Percentiles rank a stretch among this genome's conserved stretches.
These are phyloP conservation scores for Melanotaenia trifasciata DNA, from an alignment of 2,797 vertebrate genomes.

Conservation along the genomic window DNA sequence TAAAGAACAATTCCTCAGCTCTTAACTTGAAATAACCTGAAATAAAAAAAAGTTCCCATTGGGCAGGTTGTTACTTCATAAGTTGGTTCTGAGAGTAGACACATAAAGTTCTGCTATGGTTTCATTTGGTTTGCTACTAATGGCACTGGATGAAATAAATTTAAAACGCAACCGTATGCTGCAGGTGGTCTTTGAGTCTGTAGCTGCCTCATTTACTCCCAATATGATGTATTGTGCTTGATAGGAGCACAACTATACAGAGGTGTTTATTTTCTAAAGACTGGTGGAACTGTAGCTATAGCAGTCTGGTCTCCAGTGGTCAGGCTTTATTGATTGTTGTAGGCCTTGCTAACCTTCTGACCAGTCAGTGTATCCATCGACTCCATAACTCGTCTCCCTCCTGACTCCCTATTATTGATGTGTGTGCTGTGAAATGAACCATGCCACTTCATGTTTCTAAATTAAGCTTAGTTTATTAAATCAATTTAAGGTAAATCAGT, in stretches of 20 bases:
- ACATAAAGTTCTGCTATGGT: neutral
- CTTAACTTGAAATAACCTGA: constrained; percentile 29
- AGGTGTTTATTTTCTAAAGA: constrained; percentile 28
- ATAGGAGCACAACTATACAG: constrained; percentile 7
- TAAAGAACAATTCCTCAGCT: constrained; percentile 33
- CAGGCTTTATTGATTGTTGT: constrained; percentile 61
- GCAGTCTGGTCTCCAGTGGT: constrained; percentile 53
- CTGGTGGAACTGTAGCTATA: constrained; percentile 46
- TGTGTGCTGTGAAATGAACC: constrained; percentile 29
- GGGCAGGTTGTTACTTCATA: neutral
- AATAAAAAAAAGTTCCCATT: constrained; percentile 9
- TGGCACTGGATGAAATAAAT: neutral
- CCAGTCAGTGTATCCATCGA: constrained; percentile 50
- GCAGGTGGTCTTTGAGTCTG: neutral
- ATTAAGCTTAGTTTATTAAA: constrained; percentile 24
- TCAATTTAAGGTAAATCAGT: constrained; percentile 20
- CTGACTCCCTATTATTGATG: constrained; percentile 47
- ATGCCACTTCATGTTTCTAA: constrained; percentile 33
- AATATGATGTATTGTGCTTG: neutral
- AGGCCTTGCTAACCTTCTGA: constrained; percentile 52
- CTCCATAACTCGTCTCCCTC: constrained; percentile 55
- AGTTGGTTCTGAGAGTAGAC: neutral
- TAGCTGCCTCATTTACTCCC: neutral
- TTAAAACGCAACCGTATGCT: neutral
- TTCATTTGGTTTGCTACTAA: neutral